A percentile compares a stretch with the other conserved stretches of the same genome.
Conservation (phyloP, 2,113 vertebrate genomes). For the Felis catus region F.catus_Fca126_mat1.0 CM031412.1:108700501-108701000, state of each 20-base stretch:
- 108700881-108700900: slow-evolving; percentile 24
- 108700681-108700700: slow-evolving; percentile 15
- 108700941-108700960: slow-evolving; percentile 64
- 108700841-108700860: neutral
- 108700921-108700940: slow-evolving; percentile 84
- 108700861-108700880: neutral
- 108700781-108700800: neutral
- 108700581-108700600: neutral
- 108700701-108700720: slow-evolving; percentile 1
- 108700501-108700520: neutral
- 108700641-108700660: slow-evolving; percentile 4
- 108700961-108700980: slow-evolving; percentile 44
- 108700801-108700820: neutral
- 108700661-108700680: neutral
- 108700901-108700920: neutral
- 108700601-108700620: neutral
- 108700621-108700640: slow-evolving; percentile 38
- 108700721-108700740: neutral
- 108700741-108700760: neutral
- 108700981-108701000: slow-evolving; percentile 80
- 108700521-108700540: neutral
- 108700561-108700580: neutral
- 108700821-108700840: neutral
- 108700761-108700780: neutral
- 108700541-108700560: neutral